Evolutionary conservation across 2,113 vertebrate species (phyloP).

Genomic region (Vireo altiloquus): DNA sequence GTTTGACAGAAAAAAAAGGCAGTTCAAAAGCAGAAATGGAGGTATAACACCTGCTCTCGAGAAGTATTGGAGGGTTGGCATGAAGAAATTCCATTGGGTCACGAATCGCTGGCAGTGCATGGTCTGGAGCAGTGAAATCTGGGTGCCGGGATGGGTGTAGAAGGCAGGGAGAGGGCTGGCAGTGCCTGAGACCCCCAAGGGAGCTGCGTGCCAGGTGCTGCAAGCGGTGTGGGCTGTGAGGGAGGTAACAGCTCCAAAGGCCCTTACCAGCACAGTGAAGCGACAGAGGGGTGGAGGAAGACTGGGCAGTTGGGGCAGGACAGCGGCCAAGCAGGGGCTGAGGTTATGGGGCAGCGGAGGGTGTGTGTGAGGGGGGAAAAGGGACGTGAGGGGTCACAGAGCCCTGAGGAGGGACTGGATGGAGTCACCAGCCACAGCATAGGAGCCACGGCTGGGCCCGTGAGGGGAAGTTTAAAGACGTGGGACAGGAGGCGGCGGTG

Average conservation of each 20-base stretch:
- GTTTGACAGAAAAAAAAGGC: neutral
- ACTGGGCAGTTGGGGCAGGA: neutral
- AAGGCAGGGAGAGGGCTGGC: neutral
- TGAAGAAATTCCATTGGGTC: neutral
- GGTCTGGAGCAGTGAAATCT: neutral
- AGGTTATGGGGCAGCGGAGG: rapidly evolving
- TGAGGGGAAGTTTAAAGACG: too few species aligned
- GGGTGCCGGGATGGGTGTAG: rapidly evolving
- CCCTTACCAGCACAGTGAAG: too few species aligned
- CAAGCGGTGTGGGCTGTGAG: rapidly evolving
- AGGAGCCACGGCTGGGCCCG: neutral
- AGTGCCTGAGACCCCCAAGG: neutral
- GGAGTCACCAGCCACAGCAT: too few species aligned
- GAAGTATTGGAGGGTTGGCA: rapidly evolving
- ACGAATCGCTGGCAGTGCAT: rapidly evolving
- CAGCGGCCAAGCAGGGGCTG: neutral
- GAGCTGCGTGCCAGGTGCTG: neutral
- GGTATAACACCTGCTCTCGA: neutral
- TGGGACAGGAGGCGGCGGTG: too few species aligned
- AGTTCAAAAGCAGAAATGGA: neutral
- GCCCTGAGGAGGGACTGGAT: neutral
- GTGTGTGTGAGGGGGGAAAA: too few species aligned
- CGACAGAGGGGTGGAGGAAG: rapidly evolving
- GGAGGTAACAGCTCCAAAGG: too few species aligned
- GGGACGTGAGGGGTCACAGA: too few species aligned